Conservation (phyloP, 2,888 invertebrate genomes). For the Dinocampus coccinellae region DNA sequence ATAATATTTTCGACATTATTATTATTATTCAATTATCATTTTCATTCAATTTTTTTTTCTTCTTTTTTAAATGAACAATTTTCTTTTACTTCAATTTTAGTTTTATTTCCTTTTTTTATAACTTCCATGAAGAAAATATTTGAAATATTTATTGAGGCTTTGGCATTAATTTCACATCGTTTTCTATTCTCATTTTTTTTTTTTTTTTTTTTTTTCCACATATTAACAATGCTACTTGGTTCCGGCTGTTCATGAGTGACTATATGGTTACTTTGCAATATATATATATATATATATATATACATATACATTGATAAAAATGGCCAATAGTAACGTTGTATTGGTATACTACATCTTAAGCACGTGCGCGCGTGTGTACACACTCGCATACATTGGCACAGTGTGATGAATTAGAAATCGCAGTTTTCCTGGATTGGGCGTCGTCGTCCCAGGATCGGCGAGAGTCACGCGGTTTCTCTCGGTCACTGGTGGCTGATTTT, state of each 20-base stretch:
- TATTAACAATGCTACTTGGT: conserved; percentile 19
- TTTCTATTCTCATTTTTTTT: not conserved
- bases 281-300: not conserved
- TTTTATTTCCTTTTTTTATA: no score
- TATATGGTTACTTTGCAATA: conserved; percentile 5
- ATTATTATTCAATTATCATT: no score
- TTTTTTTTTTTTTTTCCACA: conserved; percentile 1
- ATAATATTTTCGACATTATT: no score
- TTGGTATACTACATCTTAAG: no score
- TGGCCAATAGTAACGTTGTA: not conserved
- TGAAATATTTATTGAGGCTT: not conserved
- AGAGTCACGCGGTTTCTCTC: conserved; percentile 51
- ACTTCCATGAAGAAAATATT: not conserved
- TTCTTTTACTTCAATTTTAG: no score
- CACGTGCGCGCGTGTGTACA: no score
- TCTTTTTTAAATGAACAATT: no score
- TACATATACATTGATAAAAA: not conserved
- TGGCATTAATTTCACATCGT: not conserved
- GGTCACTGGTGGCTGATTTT: conserved; percentile 25
- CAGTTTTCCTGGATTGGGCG: conserved; percentile 57
- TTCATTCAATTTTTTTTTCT: no score
- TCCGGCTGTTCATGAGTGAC: conserved; percentile 16
- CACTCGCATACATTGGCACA: conserved; percentile 11
- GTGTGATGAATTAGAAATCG: conserved; percentile 59
- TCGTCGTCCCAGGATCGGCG: conserved; percentile 51